A percentile compares a stretch with the other conserved stretches of the same genome.
phyloP scores from a whole-genome alignment of 2,797 vertebrate species.

The Spizella passerina region DNA sequence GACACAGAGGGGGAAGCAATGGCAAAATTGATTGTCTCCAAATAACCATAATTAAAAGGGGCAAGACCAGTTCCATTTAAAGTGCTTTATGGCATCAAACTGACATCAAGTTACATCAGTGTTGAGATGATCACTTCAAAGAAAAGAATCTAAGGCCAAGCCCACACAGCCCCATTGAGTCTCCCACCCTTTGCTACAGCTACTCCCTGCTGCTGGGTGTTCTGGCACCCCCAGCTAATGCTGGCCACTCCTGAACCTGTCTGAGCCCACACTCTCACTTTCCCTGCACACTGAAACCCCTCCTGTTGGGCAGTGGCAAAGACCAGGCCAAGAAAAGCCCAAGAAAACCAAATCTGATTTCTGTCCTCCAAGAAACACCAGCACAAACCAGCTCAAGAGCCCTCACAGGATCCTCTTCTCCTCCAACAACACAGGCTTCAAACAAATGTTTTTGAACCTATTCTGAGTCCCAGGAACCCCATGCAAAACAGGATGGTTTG shows the following conservation, averaged over 20 bases:
- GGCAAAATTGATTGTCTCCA: slow-evolving; percentile 55
- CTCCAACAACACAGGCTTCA: neutral
- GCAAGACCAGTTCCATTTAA: slow-evolving; percentile 46
- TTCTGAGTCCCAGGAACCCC: neutral
- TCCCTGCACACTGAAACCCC: neutral
- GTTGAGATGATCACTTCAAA: slow-evolving; percentile 47
- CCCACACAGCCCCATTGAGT: neutral
- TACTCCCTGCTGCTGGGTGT: neutral
- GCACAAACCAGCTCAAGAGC: neutral
- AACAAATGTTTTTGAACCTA: neutral
- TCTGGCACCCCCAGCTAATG: neutral
- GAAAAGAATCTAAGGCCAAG: neutral
- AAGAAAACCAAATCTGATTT: neutral
- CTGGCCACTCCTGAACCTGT: neutral
- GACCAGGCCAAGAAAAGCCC: neutral
- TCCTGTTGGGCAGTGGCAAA: neutral
- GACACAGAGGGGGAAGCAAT: neutral
- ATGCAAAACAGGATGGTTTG: neutral
- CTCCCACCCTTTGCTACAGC: neutral
- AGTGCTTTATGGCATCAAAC: slow-evolving; percentile 58
- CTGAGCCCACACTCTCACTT: neutral
- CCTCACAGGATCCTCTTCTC: neutral
- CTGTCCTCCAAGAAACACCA: neutral
- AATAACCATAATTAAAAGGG: neutral
- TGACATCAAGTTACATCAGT: neutral